Evolutionary conservation across 2,888 invertebrate species (phyloP).

Genomic region (Encarsia formosa): DNA sequence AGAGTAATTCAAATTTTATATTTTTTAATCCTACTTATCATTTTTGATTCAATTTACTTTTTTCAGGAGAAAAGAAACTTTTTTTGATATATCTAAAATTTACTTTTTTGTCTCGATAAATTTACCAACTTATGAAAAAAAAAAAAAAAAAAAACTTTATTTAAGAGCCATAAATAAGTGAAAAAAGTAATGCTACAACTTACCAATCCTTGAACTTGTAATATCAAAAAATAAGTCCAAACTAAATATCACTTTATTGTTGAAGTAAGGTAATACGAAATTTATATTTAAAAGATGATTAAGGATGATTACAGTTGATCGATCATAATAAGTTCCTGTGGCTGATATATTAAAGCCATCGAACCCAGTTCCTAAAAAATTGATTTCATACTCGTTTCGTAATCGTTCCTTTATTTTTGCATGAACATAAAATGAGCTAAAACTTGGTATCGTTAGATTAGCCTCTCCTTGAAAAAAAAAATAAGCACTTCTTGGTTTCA

Average conservation of each 20-base stretch:
- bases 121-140: no score
- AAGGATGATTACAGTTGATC: conserved; percentile 62
- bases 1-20: no score
- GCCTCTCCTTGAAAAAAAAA: conserved; percentile 66
- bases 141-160: no score
- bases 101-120: no score
- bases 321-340: conserved; percentile 71
- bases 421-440: conserved; percentile 65
- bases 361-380: conserved; percentile 74
- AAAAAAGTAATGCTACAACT: no score
- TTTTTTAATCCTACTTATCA: no score
- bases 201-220: conserved; percentile 60
- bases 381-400: conserved; percentile 65
- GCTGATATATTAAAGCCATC: conserved; percentile 69
- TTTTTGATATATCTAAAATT: no score
- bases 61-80: no score
- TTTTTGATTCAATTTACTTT: no score
- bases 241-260: conserved; percentile 61
- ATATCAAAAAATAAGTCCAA: conserved; percentile 67
- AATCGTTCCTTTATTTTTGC: conserved; percentile 66
- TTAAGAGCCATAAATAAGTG: no score
- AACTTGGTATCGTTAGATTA: conserved; percentile 71
- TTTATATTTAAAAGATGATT: conserved; percentile 67
- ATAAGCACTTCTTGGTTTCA: conserved; percentile 63
- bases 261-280: conserved; percentile 69